Conservation (phyloP, 2,888 invertebrate genomes). For the Hyposoter dolosus region DNA sequence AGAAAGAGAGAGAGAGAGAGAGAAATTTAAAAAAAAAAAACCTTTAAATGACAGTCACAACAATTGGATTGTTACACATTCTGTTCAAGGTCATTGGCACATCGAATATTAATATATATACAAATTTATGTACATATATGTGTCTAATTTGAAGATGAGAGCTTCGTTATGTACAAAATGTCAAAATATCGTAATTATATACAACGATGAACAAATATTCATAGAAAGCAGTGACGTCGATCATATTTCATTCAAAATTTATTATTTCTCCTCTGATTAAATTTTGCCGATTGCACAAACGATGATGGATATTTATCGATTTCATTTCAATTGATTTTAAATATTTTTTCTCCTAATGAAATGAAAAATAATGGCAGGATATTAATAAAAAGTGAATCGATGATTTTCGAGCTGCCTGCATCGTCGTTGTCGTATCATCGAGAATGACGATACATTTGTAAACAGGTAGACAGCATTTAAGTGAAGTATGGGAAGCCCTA, state of each 20-base stretch:
- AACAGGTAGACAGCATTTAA: neutral
- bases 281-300: neutral
- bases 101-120: neutral
- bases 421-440: neutral
- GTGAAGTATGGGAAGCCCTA: neutral
- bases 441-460: neutral
- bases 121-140: slow-evolving; percentile 6
- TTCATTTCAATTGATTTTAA: neutral
- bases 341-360: neutral
- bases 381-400: neutral
- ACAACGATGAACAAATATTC: slow-evolving; percentile 35
- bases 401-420: neutral
- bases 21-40: slow-evolving; percentile 38
- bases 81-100: neutral
- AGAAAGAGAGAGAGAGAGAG: slow-evolving; percentile 29
- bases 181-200: slow-evolving; percentile 20
- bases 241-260: neutral
- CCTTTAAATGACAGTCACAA: neutral
- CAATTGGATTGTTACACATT: neutral
- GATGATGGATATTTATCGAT: neutral
- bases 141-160: neutral
- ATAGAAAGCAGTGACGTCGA: slow-evolving; percentile 14
- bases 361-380: neutral
- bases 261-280: neutral
- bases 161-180: slow-evolving; percentile 42